Conservation (phyloP, 2,113 vertebrate species). For the Lycocorax pyrrhopterus region DNA sequence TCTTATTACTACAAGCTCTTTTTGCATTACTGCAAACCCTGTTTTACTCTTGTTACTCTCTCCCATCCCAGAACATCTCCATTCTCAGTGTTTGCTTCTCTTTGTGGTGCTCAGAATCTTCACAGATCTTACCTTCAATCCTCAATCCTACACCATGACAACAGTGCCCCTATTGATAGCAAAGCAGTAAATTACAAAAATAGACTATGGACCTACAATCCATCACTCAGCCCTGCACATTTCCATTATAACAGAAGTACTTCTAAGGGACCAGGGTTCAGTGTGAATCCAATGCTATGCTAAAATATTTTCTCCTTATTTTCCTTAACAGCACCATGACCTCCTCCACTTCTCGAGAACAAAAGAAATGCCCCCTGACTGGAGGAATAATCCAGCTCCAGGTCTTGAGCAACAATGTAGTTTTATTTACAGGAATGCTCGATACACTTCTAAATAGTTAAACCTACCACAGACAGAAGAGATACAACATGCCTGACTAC, state of each 20-base stretch:
- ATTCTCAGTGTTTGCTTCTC: not conserved
- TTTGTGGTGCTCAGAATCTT: not conserved
- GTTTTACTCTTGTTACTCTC: not conserved
- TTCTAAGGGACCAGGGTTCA: not conserved
- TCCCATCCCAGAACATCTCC: not conserved
- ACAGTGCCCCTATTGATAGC: not conserved
- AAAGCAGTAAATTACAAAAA: not conserved
- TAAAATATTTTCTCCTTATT: not conserved
- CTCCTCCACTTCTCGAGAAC: rapidly evolving
- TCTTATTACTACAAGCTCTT: not conserved
- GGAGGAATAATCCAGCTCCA: not conserved
- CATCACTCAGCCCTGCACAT: not conserved
- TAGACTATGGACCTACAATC: not conserved
- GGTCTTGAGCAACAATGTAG: not conserved
- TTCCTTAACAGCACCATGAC: not conserved
- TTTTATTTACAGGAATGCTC: not conserved
- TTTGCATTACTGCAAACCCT: not conserved
- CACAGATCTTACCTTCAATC: not conserved
- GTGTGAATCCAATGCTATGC: not conserved
- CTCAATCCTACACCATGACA: not conserved
- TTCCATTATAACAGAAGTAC: not conserved
- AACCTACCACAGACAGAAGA: not conserved
- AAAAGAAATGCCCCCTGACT: not conserved
- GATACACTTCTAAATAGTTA: not conserved
- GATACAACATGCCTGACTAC: not conserved